Percentiles rank a stretch among this genome's conserved stretches.
Conservation (phyloP, 2,888 invertebrate genomes). For the Tortricodes alternella region DNA sequence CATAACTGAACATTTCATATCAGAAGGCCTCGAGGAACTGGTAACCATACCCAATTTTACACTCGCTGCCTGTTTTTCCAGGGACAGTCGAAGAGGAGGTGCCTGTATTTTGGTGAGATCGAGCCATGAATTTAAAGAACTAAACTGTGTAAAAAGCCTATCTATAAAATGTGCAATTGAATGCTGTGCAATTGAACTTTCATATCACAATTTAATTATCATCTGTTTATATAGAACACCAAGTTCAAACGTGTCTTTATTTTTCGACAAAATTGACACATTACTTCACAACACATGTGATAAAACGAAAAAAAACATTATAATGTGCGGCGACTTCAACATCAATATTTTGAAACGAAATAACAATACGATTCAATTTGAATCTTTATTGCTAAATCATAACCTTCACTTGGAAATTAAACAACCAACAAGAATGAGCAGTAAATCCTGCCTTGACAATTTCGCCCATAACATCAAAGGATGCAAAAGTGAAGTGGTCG, state of each 20-base stretch:
- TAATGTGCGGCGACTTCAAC: no score
- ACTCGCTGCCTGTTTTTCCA: no score
- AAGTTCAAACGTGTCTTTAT: neutral
- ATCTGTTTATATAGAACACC: constrained; percentile 4
- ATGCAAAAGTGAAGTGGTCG: no score
- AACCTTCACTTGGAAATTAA: neutral
- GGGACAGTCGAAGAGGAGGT: no score
- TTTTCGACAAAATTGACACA: neutral
- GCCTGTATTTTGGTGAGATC: neutral
- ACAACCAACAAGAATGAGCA: neutral
- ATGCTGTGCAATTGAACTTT: neutral
- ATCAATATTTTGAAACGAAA: neutral
- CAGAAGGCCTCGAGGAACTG: no score
- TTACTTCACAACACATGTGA: neutral
- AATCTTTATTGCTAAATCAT: neutral
- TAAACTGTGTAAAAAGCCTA: neutral
- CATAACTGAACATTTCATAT: no score
- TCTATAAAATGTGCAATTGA: neutral
- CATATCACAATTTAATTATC: neutral
- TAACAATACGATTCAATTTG: neutral
- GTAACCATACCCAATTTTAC: no score
- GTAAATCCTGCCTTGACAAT: neutral
- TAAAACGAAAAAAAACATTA: neutral
- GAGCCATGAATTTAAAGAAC: neutral
- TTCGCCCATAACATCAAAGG: no score